Percentiles rank a stretch among this genome's conserved stretches.
Conservation (phyloP, 2,113 vertebrate species). For the Ptilorrhoa leucosticta region DNA sequence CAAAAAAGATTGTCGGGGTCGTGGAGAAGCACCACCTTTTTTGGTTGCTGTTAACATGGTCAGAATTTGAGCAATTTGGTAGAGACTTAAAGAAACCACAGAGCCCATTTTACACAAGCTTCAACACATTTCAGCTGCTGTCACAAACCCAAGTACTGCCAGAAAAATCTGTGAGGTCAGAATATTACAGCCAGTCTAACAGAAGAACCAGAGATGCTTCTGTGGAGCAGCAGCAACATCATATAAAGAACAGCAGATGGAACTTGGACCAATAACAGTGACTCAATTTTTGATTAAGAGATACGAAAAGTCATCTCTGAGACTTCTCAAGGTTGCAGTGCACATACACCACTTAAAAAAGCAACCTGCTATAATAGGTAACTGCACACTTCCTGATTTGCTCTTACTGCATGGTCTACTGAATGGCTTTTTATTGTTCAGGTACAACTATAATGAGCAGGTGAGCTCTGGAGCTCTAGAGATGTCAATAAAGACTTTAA, state of each 20-base stretch:
- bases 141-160: not conserved
- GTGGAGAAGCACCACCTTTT: not conserved
- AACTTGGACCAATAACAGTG: not conserved
- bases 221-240: not conserved
- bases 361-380: rapidly evolving
- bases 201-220: not conserved
- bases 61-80: not conserved
- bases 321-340: not conserved
- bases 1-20: not conserved
- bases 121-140: not conserved
- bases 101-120: not conserved
- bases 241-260: not conserved
- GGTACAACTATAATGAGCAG: not conserved
- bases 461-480: not conserved
- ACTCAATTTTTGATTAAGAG: not conserved
- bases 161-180: not conserved
- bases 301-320: not conserved
- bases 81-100: not conserved
- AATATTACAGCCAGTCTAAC: not conserved
- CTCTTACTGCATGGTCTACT: not conserved
- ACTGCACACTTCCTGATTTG: not conserved
- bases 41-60: not conserved
- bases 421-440: not conserved
- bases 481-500: not conserved
- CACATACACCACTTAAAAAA: not conserved